Evolutionary conservation across 2,888 invertebrate species (phyloP).

Genomic region (Xestoiulus laeticollis): DNA sequence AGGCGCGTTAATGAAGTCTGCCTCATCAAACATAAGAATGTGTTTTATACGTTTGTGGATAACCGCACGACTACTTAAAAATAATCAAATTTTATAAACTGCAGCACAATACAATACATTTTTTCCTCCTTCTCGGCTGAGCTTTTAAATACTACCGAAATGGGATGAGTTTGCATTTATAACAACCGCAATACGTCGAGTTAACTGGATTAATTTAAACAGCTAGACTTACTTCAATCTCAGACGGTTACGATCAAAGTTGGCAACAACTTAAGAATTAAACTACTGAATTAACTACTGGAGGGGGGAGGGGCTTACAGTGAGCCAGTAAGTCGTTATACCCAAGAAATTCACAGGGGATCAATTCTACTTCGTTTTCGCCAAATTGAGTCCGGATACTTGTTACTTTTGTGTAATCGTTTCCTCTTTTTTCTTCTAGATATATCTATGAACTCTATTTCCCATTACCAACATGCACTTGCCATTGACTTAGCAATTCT

Average conservation of each 20-base stretch:
- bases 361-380: background rate
- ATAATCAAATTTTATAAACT: constrained; percentile 43
- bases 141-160: constrained; percentile 10
- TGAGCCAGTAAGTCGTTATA: background rate
- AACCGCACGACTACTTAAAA: constrained; percentile 21
- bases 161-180: constrained; percentile 37
- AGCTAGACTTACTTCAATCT: background rate
- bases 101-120: background rate
- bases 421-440: background rate
- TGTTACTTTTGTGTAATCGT: background rate
- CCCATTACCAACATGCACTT: background rate
- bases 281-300: background rate
- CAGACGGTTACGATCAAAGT: constrained; percentile 19
- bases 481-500: background rate
- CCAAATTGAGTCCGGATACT: background rate
- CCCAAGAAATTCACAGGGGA: background rate
- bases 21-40: background rate
- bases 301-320: background rate
- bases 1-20: background rate
- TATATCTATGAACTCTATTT: background rate
- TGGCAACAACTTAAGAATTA: background rate
- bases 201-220: constrained; percentile 20
- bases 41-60: constrained; percentile 18
- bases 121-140: background rate
- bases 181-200: constrained; percentile 35